These are phyloP conservation scores for Barypeithes pellucidus DNA, from an alignment of 2,888 invertebrate species.

Conservation along the genomic window DNA sequence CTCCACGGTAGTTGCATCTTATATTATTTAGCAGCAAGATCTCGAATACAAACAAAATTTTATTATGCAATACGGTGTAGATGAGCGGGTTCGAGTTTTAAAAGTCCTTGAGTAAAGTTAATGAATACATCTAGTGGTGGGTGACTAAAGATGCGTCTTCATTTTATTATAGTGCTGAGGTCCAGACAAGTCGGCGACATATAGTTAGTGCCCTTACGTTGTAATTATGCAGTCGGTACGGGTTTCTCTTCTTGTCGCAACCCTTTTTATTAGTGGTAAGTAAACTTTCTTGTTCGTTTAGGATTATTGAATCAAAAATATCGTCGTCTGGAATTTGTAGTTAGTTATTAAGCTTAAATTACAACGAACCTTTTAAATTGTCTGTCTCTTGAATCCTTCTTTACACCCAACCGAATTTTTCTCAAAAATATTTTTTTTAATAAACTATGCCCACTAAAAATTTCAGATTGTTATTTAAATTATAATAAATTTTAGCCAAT, in stretches of 20 bases:
- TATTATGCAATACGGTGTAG: conserved; percentile 54
- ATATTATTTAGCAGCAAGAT: not conserved
- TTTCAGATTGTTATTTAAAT: no score
- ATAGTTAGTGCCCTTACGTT: conserved; percentile 43
- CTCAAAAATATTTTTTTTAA: no score
- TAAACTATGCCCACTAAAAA: no score
- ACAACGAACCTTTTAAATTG: no score
- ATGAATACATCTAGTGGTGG: conserved; percentile 35
- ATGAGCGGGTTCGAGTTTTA: conserved; percentile 45
- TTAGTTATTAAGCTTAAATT: no score
- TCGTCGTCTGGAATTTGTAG: no score
- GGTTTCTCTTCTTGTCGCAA: conserved; percentile 49
- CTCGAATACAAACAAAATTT: not conserved
- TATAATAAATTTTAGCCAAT: no score
- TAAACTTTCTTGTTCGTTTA: no score
- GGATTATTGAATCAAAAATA: no score
- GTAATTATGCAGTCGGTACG: conserved; percentile 55
- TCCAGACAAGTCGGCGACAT: conserved; percentile 35
- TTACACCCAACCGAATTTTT: no score
- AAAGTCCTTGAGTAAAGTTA: conserved; percentile 57
- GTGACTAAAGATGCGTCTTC: conserved; percentile 58
- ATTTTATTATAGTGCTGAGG: conserved; percentile 54
- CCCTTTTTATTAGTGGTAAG: conserved; percentile 58
- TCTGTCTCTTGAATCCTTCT: no score
- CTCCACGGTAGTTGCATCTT: not conserved